Conservation (phyloP, 30 jellyfish, hydroid and myxozoan species). For the Cassiopea xamachana region DNA sequence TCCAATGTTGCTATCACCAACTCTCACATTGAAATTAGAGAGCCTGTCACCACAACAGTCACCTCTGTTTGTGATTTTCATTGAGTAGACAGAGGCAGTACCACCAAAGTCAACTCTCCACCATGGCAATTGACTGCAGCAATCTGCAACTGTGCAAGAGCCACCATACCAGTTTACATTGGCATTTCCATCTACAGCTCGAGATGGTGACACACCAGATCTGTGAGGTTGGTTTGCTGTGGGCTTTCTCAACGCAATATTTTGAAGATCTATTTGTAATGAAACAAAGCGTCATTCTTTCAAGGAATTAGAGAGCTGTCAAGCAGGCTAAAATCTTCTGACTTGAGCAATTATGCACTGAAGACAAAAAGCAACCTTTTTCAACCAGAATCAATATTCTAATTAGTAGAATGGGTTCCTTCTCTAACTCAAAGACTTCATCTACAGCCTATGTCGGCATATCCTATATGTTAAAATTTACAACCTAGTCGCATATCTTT, state of each 20-base stretch:
- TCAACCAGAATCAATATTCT: no score
- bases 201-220: background rate
- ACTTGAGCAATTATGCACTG: no score
- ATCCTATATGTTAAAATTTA: no score
- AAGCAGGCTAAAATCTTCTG: no score
- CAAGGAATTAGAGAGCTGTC: no score
- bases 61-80: constrained; percentile 58
- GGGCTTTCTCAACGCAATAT: constrained; percentile 50
- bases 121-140: constrained; percentile 54
- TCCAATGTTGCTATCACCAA: constrained; percentile 29
- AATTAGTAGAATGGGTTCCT: no score
- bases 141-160: constrained; percentile 45
- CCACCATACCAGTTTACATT: background rate
- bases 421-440: no score
- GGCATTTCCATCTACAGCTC: constrained; percentile 52
- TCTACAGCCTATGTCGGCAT: no score
- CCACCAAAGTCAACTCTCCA: constrained; percentile 70
- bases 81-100: constrained; percentile 42
- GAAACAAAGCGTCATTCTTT: background rate
- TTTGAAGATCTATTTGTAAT: background rate
- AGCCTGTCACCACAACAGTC: constrained; percentile 47
- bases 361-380: no score
- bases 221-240: constrained; percentile 1
- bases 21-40: constrained; percentile 19
- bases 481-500: no score